Evolutionary conservation across 2,888 invertebrate genomes (phyloP).

Genomic region (Xestia sexstrigata): DNA sequence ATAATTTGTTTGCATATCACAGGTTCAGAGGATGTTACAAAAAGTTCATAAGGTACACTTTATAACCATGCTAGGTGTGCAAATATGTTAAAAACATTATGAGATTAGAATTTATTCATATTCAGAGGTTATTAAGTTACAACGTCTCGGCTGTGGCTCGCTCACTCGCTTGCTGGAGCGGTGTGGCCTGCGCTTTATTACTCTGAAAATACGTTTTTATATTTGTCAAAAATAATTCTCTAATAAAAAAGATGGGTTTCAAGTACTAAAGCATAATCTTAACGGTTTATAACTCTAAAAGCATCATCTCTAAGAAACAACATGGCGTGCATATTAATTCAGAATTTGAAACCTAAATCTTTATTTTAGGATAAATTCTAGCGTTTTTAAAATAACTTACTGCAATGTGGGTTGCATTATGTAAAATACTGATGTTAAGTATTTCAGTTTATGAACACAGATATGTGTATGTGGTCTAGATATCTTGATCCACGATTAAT

Average conservation of each 20-base stretch:
- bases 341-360: slow-evolving; percentile 34
- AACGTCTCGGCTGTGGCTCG: no score
- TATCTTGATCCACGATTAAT: neutral
- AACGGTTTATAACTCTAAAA: slow-evolving; percentile 12
- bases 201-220: slow-evolving; percentile 23
- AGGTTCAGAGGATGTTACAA: no score
- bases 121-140: no score
- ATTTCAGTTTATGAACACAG: slow-evolving; percentile 3
- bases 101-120: no score
- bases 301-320: slow-evolving; percentile 11
- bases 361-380: slow-evolving; percentile 19
- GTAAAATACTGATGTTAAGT: neutral
- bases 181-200: neutral
- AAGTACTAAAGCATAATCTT: slow-evolving; percentile 18
- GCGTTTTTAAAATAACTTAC: slow-evolving; percentile 20
- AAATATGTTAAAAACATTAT: no score
- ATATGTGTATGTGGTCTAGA: neutral
- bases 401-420: slow-evolving; percentile 23
- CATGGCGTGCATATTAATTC: slow-evolving; percentile 27
- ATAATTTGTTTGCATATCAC: no score
- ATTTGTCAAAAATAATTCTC: slow-evolving; percentile 26
- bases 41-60: no score
- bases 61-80: no score
- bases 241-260: slow-evolving; percentile 1
- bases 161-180: no score